Evolutionary conservation across 2,888 invertebrate genomes (phyloP).

Genomic region (Emmelina monodactyla): DNA sequence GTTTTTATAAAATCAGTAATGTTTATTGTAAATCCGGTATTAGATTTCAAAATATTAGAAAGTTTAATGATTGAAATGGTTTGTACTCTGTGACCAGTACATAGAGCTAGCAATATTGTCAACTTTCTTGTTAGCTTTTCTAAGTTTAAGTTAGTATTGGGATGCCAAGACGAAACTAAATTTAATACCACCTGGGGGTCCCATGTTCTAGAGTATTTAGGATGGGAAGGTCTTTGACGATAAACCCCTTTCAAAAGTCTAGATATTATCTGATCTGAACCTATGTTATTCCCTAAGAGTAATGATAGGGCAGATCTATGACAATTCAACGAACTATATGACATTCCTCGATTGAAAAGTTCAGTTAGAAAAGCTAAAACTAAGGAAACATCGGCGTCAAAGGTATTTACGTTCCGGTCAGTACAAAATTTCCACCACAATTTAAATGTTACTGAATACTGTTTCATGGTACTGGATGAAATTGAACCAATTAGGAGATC

Average conservation of each 20-base stretch:
- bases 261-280: constrained; percentile 4
- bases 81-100: neutral
- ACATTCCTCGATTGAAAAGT: constrained; percentile 7
- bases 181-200: constrained; percentile 6
- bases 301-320: constrained; percentile 11
- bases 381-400: neutral
- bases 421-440: constrained; percentile 2
- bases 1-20: constrained; percentile 2
- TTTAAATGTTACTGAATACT: constrained; percentile 7
- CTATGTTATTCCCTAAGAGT: constrained; percentile 4
- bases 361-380: constrained; percentile 5
- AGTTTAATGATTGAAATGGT: neutral
- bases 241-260: constrained; percentile 11
- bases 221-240: constrained; percentile 11
- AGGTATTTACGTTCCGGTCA: neutral
- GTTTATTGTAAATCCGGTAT: neutral
- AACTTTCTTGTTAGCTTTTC: constrained; percentile 12
- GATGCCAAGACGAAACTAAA: constrained; percentile 3
- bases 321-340: constrained; percentile 5
- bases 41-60: neutral
- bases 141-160: constrained; percentile 2
- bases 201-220: constrained; percentile 17
- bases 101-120: constrained; percentile 16
- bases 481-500: constrained; percentile 7
- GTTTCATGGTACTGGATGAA: constrained; percentile 5